These are phyloP conservation scores for Leptinotarsa lineolata DNA, from an alignment of 1,140 invertebrate genomes.

Conservation along the genomic window DNA sequence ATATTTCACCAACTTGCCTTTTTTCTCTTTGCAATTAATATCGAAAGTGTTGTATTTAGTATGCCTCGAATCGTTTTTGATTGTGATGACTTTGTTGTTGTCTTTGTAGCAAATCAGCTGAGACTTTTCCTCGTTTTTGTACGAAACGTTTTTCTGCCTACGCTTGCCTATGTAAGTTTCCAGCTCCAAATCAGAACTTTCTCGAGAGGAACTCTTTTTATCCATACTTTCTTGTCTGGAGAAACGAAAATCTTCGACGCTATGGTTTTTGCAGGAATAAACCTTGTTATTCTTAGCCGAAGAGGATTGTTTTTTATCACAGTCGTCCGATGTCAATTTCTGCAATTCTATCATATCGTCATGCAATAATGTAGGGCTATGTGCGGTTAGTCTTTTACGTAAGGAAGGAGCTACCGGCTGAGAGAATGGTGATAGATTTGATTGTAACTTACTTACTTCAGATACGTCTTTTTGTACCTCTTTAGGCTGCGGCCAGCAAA, in stretches of 20 bases:
- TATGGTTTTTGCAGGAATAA: slow-evolving; percentile 36
- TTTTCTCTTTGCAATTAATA: slow-evolving; percentile 43
- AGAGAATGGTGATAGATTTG: slow-evolving; percentile 36
- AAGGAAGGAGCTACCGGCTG: slow-evolving; percentile 39
- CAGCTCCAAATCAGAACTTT: slow-evolving; percentile 46
- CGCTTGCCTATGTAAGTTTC: slow-evolving; percentile 31
- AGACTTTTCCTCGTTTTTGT: slow-evolving; percentile 50
- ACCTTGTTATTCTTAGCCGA: slow-evolving; percentile 35
- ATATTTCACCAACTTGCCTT: slow-evolving; percentile 50
- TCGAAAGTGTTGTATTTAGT: slow-evolving; percentile 54
- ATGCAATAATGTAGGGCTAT: slow-evolving; percentile 27
- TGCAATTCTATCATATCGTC: slow-evolving; percentile 37
- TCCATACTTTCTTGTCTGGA: slow-evolving; percentile 25
- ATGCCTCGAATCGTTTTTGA: slow-evolving; percentile 46
- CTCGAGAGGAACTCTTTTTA: slow-evolving; percentile 39
- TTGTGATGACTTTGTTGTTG: slow-evolving; percentile 46
- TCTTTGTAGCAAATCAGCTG: slow-evolving; percentile 52
- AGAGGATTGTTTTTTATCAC: slow-evolving; percentile 16
- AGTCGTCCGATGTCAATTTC: slow-evolving; percentile 30
- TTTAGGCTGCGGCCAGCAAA: slow-evolving; percentile 57
- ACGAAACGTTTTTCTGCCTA: slow-evolving; percentile 38
- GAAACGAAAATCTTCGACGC: slow-evolving; percentile 40
- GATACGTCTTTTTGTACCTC: slow-evolving; percentile 57
- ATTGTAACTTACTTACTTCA: slow-evolving; percentile 60
- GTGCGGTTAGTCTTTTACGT: slow-evolving; percentile 44